These are phyloP conservation scores for Tragelaphus buxtoni DNA, from an alignment of 2,113 vertebrate species.

Conservation along the genomic window DNA sequence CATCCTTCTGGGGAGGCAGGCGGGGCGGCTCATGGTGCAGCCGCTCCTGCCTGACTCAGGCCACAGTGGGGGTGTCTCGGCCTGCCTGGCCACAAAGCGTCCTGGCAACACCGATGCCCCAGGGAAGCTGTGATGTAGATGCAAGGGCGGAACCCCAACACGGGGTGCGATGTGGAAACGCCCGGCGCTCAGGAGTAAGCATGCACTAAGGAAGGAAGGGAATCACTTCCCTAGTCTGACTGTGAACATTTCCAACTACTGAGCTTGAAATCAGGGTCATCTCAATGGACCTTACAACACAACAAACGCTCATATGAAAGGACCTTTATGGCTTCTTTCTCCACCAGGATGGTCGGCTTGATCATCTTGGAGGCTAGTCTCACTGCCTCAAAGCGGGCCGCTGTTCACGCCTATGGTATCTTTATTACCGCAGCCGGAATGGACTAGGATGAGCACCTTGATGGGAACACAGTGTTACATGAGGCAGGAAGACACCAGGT, in stretches of 20 bases:
- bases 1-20: neutral
- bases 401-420: neutral
- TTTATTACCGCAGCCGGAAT: rapidly evolving
- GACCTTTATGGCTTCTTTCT: neutral
- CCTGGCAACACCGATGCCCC: neutral
- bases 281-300: neutral
- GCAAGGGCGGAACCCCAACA: neutral
- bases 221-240: neutral
- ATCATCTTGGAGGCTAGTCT: no score
- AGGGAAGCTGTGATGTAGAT: neutral
- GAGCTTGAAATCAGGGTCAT: neutral
- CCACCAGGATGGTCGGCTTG: neutral
- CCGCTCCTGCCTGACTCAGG: neutral
- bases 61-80: neutral
- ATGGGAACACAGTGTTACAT: neutral
- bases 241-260: neutral
- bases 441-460: neutral
- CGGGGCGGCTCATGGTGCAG: neutral
- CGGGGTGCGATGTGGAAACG: neutral
- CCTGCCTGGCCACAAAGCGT: neutral
- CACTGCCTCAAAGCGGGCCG: neutral
- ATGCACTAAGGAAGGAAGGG: neutral
- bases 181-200: neutral
- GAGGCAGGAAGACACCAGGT: rapidly evolving
- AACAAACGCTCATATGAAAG: neutral